Percentiles rank a stretch among this genome's conserved stretches.
phyloP scores from a whole-genome alignment of 2,888 invertebrate genomes.

The Cheilosia pagana region DNA sequence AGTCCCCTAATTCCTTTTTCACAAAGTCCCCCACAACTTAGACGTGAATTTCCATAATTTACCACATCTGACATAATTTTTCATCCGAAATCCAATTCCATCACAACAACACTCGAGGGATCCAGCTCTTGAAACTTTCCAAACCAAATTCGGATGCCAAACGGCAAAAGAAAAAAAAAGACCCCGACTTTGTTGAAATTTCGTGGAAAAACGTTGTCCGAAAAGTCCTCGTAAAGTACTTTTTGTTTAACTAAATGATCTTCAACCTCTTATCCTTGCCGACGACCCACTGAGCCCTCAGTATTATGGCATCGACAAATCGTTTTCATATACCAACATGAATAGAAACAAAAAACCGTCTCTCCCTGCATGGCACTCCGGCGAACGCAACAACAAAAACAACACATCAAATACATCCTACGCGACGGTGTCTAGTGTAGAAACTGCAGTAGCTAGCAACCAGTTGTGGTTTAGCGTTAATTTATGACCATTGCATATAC shows the following conservation, averaged over 20 bases:
- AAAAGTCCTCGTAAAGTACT: constrained; percentile 25
- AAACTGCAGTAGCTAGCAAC: constrained; percentile 35
- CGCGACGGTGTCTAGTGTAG: constrained; percentile 1
- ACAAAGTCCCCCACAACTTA: background rate
- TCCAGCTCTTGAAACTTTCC: constrained; percentile 35
- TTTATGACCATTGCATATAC: constrained; percentile 64
- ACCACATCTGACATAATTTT: constrained; percentile 6
- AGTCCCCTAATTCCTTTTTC: background rate
- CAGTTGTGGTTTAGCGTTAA: constrained; percentile 64
- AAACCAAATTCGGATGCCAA: constrained; percentile 15
- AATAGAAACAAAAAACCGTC: background rate
- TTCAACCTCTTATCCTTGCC: constrained; percentile 18
- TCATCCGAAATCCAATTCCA: constrained; percentile 25
- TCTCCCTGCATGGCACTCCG: background rate
- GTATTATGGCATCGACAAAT: constrained; percentile 62
- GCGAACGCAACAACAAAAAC: background rate
- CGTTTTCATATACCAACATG: constrained; percentile 60
- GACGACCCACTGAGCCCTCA: constrained; percentile 9
- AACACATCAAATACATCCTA: background rate
- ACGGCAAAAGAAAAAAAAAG: background rate
- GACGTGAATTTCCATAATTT: background rate
- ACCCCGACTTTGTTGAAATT: constrained; percentile 10
- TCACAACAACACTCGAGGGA: constrained; percentile 27
- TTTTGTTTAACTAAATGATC: constrained; percentile 52
- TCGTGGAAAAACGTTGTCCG: constrained; percentile 18